Conservation (phyloP, 2,113 vertebrate genomes). For the Mormyrus lacerda region DNA sequence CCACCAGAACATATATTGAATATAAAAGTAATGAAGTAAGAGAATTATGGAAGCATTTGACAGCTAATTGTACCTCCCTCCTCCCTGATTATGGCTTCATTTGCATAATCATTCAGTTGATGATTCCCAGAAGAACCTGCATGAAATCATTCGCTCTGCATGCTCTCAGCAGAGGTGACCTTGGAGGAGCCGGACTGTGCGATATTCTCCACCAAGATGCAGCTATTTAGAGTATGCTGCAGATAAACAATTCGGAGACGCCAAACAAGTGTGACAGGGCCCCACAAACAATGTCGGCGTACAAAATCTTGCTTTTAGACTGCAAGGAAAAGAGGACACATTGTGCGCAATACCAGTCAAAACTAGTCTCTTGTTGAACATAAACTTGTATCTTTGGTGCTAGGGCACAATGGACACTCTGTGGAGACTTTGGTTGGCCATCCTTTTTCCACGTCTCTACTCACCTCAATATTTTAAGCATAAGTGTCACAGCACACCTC, state of each 20-base stretch:
- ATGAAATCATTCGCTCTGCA: neutral
- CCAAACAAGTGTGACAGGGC: neutral
- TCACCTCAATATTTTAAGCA: neutral
- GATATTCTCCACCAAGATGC: neutral
- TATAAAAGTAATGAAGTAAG: constrained; percentile 10
- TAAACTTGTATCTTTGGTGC: neutral
- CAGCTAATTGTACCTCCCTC: neutral
- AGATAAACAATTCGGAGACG: neutral
- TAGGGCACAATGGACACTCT: neutral
- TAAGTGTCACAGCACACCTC: neutral
- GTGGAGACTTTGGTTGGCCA: neutral
- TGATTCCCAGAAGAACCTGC: neutral
- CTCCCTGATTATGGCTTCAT: constrained; percentile 3
- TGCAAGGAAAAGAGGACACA: neutral
- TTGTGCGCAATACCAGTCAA: neutral
- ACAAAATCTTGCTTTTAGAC: neutral
- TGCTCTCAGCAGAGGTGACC: constrained; percentile 7
- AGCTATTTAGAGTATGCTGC: neutral
- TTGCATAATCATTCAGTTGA: constrained; percentile 14
- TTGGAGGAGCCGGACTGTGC: neutral
- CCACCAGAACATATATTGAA: neutral
- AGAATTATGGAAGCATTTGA: neutral
- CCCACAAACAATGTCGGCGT: neutral
- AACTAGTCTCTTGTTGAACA: neutral
- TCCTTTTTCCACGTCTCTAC: neutral